These are phyloP conservation scores for fruit fly (Drosophila melanogaster) DNA, from an alignment of 1,140 invertebrate genomes.

Conservation along the genomic window DNA sequence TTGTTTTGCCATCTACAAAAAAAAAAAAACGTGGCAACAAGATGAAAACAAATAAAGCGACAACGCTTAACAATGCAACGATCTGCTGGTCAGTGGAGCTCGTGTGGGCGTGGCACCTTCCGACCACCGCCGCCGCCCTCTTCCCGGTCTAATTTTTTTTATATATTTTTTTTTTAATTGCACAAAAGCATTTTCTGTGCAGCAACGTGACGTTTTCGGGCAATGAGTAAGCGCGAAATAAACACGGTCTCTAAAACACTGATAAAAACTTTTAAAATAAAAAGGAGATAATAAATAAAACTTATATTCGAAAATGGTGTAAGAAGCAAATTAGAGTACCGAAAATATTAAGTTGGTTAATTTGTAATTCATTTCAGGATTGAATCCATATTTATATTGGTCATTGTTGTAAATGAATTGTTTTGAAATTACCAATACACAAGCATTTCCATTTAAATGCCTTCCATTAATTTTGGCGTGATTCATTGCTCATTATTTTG, in stretches of 20 bases:
- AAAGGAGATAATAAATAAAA: background rate
- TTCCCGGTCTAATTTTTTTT: constrained; percentile 3
- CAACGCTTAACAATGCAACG: constrained; percentile 32
- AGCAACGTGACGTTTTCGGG: constrained; percentile 48
- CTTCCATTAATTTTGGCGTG: too few species aligned
- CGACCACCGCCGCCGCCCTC: background rate
- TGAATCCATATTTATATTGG: too few species aligned
- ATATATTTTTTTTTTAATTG: background rate
- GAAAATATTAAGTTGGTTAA: too few species aligned
- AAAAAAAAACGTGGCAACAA: constrained; percentile 1
- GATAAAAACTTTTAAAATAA: background rate
- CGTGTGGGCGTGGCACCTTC: constrained; percentile 28
- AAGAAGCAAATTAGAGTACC: background rate
- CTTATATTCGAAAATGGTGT: background rate
- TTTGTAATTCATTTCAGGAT: too few species aligned
- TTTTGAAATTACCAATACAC: too few species aligned
- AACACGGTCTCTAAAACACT: constrained; percentile 16
- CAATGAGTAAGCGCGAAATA: constrained; percentile 45
- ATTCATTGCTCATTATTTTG: background rate
- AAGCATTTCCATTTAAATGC: too few species aligned
- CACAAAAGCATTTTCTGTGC: constrained; percentile 30
- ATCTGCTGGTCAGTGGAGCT: constrained; percentile 22
- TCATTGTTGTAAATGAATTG: too few species aligned
- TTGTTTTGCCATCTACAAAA: constrained; percentile 8
- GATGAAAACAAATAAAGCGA: constrained; percentile 8